These are phyloP conservation scores for Agriotes lineatus DNA, from an alignment of 2,888 invertebrate genomes.

Conservation along the genomic window DNA sequence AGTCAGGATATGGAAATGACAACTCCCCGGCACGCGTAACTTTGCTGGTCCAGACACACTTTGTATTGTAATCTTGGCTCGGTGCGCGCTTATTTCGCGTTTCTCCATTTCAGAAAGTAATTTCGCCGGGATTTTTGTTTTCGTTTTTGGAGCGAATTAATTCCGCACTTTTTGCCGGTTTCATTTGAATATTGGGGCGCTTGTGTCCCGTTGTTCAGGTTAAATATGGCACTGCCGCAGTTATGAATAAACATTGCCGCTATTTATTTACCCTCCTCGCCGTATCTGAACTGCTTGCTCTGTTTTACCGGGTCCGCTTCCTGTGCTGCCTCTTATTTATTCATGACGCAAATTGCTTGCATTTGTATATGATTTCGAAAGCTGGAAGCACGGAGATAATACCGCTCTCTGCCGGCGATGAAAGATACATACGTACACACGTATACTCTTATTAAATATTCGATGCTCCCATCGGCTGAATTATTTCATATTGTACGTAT, in stretches of 20 bases:
- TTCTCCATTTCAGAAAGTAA: background rate
- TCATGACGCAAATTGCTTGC: constrained; percentile 48
- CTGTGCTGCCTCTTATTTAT: constrained; percentile 56
- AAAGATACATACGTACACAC: background rate
- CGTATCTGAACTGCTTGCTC: constrained; percentile 46
- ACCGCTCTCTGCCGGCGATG: constrained; percentile 4
- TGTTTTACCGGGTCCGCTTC: constrained; percentile 54
- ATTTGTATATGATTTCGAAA: constrained; percentile 36
- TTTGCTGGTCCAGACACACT: constrained; percentile 21
- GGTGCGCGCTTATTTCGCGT: constrained; percentile 7
- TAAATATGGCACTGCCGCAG: constrained; percentile 59
- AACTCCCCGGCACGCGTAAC: constrained; percentile 37
- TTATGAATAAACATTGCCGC: constrained; percentile 62
- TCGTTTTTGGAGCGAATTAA: background rate
- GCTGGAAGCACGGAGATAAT: constrained; percentile 17
- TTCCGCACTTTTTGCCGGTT: background rate
- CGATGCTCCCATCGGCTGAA: background rate
- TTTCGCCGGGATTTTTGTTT: background rate
- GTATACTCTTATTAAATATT: background rate
- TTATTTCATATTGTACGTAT: too few relatives aligned
- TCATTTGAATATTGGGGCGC: constrained; percentile 18
- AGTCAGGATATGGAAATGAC: constrained; percentile 50
- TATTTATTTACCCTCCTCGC: constrained; percentile 57
- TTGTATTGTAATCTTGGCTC: constrained; percentile 10
- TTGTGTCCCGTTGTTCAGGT: constrained; percentile 45